Percentiles rank a stretch among this genome's conserved stretches.
These are phyloP conservation scores for Mus spicilegus DNA, from an alignment of 2,113 vertebrate genomes.

Conservation along the genomic window DNA sequence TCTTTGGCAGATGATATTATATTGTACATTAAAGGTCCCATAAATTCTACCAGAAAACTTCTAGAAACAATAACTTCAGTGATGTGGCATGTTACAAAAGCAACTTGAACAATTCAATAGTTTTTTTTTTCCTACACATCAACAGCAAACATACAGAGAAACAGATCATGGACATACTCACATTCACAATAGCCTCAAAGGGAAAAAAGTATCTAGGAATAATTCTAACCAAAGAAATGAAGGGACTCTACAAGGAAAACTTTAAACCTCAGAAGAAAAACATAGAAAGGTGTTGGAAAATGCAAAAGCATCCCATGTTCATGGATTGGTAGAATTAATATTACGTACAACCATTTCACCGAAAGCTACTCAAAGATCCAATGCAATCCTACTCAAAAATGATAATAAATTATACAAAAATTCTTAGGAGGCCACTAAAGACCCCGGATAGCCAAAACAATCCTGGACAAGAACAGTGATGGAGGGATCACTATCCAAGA, in stretches of 20 bases:
- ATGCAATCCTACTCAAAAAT: background rate
- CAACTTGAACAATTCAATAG: background rate
- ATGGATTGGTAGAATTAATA: background rate
- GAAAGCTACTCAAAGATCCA: background rate
- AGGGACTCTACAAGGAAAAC: background rate
- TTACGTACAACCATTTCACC: background rate
- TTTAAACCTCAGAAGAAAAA: background rate
- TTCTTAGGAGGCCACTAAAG: background rate
- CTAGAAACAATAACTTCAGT: background rate
- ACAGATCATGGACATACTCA: background rate
- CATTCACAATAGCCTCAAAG: background rate
- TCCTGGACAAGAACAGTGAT: background rate
- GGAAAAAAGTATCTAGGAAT: background rate
- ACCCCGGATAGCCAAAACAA: background rate
- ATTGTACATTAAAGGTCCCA: background rate
- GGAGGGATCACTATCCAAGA: background rate
- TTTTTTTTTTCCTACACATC: background rate
- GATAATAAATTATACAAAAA: background rate
- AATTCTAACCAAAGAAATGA: background rate
- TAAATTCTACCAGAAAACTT: background rate
- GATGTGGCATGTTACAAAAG: background rate
- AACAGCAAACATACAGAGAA: background rate
- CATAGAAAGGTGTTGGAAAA: background rate
- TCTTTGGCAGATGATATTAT: background rate
- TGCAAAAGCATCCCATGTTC: background rate